phyloP scores from a whole-genome alignment of 2,888 invertebrate genomes.

The Agapetus fuscipes region DNA sequence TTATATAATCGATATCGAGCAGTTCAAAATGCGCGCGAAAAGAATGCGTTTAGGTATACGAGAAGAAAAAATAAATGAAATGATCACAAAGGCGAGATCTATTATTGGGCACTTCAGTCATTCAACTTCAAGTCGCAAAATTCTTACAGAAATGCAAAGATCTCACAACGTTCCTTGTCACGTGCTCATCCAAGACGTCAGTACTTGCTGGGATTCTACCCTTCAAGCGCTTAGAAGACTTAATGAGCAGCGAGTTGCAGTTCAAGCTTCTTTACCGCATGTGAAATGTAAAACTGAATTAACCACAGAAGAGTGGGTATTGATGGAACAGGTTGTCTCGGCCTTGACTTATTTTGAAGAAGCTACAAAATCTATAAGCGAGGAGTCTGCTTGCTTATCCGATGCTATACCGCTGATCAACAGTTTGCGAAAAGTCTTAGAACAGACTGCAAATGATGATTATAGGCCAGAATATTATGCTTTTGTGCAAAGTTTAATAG shows the following conservation, averaged over 20 bases:
- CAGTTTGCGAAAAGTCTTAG: conserved; percentile 15
- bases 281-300: conserved; percentile 21
- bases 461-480: conserved; percentile 9
- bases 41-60: too few species aligned
- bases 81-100: conserved; percentile 21
- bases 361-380: conserved; percentile 20
- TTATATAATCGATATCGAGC: too few species aligned
- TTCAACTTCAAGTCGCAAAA: conserved; percentile 22
- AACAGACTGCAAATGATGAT: conserved; percentile 7
- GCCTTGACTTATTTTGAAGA: conserved; percentile 21
- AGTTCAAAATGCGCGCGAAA: too few species aligned
- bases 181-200: conserved; percentile 22
- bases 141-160: conserved; percentile 22
- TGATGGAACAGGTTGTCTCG: conserved; percentile 16
- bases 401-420: conserved; percentile 21
- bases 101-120: conserved; percentile 23
- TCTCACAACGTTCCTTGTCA: conserved; percentile 22
- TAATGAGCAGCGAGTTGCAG: conserved; percentile 21
- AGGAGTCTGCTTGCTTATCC: conserved; percentile 20
- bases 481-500: conserved; percentile 14
- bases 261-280: conserved; percentile 21
- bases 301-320: conserved; percentile 20
- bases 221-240: conserved; percentile 21
- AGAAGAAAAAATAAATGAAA: too few species aligned
- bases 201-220: conserved; percentile 23